A percentile compares a stretch with the other conserved stretches of the same genome.
phyloP scores from a whole-genome alignment of 1,140 invertebrate species.

The Aleiodes sp. region DNA sequence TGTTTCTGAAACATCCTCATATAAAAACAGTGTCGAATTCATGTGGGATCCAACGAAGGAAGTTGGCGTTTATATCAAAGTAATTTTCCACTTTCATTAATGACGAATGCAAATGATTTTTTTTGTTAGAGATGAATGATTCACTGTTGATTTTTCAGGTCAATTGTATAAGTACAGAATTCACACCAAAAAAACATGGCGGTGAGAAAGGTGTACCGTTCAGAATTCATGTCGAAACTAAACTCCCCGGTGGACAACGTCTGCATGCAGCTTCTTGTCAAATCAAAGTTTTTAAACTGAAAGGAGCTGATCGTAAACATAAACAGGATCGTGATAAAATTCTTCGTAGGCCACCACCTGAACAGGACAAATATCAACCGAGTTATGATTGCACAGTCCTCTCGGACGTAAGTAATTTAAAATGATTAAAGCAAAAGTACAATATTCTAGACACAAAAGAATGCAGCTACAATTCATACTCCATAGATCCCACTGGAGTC shows the following conservation, averaged over 20 bases:
- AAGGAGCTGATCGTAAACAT: constrained; percentile 96
- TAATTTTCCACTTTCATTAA: constrained; percentile 54
- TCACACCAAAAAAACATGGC: constrained; percentile 97
- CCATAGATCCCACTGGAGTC: constrained; percentile 63
- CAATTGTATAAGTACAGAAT: constrained; percentile 97
- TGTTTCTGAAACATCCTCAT: constrained; percentile 76
- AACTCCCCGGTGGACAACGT: constrained; percentile 61
- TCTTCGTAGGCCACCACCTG: constrained; percentile 81
- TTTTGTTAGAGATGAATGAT: too few species aligned
- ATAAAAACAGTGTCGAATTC: constrained; percentile 85
- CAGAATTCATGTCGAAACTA: constrained; percentile 90
- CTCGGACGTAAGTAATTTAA: constrained; percentile 74
- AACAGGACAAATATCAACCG: constrained; percentile 94
- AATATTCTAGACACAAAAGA: neutral
- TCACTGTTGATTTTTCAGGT: constrained; percentile 68
- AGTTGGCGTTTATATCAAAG: constrained; percentile 92
- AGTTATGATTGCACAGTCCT: constrained; percentile 96
- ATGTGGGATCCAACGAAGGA: constrained; percentile 97
- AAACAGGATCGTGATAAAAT: constrained; percentile 98
- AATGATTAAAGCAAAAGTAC: constrained; percentile 1
- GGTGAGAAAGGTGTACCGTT: constrained; percentile 98
- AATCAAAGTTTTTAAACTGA: constrained; percentile 92
- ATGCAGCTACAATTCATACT: neutral
- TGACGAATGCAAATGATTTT: neutral
- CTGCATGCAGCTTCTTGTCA: constrained; percentile 94